Evolutionary conservation across 2,113 vertebrate species (phyloP), one percentile per base, ranked within the genome.

Genomic region (Sarotherodon lohbergeri): DNA sequence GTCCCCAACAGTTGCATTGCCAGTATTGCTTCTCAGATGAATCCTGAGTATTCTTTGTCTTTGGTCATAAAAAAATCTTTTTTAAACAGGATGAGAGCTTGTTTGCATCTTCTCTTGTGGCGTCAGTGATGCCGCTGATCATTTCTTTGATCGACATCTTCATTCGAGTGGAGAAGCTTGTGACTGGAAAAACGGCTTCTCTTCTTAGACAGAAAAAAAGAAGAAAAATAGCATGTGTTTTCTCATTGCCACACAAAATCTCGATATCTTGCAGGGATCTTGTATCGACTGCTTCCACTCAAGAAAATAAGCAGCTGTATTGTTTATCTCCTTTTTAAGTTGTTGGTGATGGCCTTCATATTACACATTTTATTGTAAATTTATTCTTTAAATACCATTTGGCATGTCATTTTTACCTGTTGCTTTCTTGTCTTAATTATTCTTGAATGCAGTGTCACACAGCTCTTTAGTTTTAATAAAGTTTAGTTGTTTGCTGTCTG

Each of bases 301-400:
- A 13, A 52, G 34, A 82, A 76, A 90, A 78, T 34, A 85, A 71
- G 41, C 12, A 19, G 14, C 39, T 68, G 5, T 59, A 24, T 16
- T 48, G 50, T 55, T 86, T 52, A n/a, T 91, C 79, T 90, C 91
- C 14, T 11, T 88, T 79, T 87, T 76, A 39, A 56, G 32, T 76
- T 22, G 3, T 59, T 34, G 12, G 82, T 82, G 59, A 81, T 85
- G 68, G 9, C 14, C 43, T 48, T 29, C 1, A 11, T 48, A 4
- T 73, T 73, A 46, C 39, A 46, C 41, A 16, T 48, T 46, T 48
- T 48, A 17, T 73, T 27, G n/a, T 68, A 41, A 68, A 24, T 68
- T 22, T 41, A 41, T 73, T 50, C 34, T 59, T 80, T 32, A 24
- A 71, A 6, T 41, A 5, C 39, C 61, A n/a, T 66, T 71, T 14